Evolutionary conservation across 2,113 vertebrate genomes (phyloP).

Genomic region (Suricata suricatta): DNA sequence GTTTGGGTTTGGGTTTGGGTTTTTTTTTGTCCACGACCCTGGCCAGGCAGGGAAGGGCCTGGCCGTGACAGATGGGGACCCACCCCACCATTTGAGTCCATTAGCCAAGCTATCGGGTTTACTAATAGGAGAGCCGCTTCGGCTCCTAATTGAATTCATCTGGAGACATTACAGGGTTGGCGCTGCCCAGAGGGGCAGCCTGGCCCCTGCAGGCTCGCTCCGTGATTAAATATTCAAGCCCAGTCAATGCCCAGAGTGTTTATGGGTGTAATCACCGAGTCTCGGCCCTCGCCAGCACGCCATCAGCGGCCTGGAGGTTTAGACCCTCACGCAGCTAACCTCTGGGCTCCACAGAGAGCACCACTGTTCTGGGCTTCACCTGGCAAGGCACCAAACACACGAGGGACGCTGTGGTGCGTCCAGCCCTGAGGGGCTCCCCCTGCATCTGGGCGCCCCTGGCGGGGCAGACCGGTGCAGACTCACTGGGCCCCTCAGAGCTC

Average conservation of each 20-base stretch:
- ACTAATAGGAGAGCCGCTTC: conserved; percentile 34
- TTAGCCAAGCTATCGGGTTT: conserved; percentile 64
- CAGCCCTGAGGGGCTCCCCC: neutral
- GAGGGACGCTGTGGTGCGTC: neutral
- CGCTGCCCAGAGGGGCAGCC: conserved; percentile 45
- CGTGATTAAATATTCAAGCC: conserved; percentile 73
- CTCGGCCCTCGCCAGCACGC: conserved; percentile 56
- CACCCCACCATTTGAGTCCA: conserved; percentile 61
- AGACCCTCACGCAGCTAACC: neutral
- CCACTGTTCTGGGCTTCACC: neutral
- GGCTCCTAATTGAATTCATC: conserved; percentile 62
- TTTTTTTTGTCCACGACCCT: neutral
- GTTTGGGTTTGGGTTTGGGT: conserved; percentile 39
- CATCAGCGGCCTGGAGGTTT: conserved; percentile 45
- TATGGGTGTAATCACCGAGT: conserved; percentile 60
- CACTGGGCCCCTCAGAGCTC: neutral
- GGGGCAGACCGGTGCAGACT: accelerated
- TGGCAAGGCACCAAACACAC: neutral
- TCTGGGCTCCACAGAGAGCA: neutral
- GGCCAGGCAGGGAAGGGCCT: conserved; percentile 47
- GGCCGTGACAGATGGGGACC: conserved; percentile 49
- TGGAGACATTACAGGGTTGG: conserved; percentile 31
- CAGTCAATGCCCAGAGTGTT: conserved; percentile 36
- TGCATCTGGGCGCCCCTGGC: neutral
- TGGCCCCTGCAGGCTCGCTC: conserved; percentile 2